phyloP scores from a whole-genome alignment of 2,113 vertebrate genomes.

The Paraplagusia blochii region DNA sequence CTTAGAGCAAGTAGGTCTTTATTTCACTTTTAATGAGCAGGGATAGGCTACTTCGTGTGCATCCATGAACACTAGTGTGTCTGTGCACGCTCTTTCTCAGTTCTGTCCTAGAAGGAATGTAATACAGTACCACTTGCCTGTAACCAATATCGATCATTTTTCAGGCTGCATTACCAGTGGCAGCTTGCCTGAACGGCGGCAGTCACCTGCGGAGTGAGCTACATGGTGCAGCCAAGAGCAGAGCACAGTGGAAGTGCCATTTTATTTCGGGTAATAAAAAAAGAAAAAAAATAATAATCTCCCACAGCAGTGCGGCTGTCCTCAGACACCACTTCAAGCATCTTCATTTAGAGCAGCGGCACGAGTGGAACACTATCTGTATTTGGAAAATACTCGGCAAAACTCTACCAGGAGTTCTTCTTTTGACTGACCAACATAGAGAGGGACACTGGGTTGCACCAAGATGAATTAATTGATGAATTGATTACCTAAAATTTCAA shows the following conservation, averaged over 20 bases:
- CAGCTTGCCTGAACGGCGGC: conserved; percentile 28
- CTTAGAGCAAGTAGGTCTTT: conserved; percentile 14
- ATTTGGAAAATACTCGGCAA: conserved; percentile 58
- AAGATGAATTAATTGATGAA: too few relatives aligned
- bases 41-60: conserved; percentile 12
- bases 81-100: conserved; percentile 29
- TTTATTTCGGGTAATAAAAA: conserved; percentile 74
- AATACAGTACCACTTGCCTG: conserved; percentile 15
- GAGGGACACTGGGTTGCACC: conserved; percentile 21
- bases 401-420: conserved; percentile 15
- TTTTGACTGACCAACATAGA: conserved; percentile 10
- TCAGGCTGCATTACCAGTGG: conserved; percentile 12
- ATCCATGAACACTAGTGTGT: conserved; percentile 28
- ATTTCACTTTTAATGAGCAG: conserved; percentile 39
- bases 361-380: conserved; percentile 57
- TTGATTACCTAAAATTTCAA: too few relatives aligned
- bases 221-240: conserved; percentile 52
- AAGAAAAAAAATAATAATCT: conserved; percentile 60
- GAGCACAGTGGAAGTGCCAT: conserved; percentile 58
- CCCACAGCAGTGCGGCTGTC: conserved; percentile 27
- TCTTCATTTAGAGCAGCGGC: conserved; percentile 48
- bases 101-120: conserved; percentile 22
- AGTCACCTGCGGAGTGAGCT: conserved; percentile 61
- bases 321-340: conserved; percentile 54
- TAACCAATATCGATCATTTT: conserved; percentile 28